A percentile compares a stretch with the other conserved stretches of the same genome.
Evolutionary conservation across 2,797 vertebrate species (phyloP).

Genomic region (Syndactyla subalaris): DNA sequence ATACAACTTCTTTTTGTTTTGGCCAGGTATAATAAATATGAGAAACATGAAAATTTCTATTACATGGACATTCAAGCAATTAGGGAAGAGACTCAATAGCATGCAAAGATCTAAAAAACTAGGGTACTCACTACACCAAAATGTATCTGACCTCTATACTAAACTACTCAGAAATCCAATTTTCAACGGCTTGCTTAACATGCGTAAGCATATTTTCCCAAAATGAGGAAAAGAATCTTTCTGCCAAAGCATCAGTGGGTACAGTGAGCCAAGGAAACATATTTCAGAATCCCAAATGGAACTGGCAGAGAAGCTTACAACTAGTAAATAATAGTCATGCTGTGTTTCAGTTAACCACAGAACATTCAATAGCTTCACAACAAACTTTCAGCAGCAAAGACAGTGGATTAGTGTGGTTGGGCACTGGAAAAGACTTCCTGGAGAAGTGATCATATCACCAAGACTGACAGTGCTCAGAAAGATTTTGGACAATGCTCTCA

Average conservation of each 20-base stretch:
- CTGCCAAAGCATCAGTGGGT: not conserved
- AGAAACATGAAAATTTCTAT: not conserved
- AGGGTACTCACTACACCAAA: not conserved
- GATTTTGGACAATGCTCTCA: not conserved
- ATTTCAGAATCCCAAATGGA: not conserved
- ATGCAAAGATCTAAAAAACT: not conserved
- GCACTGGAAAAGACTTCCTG: not conserved
- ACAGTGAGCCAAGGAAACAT: not conserved
- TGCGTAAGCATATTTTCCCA: not conserved
- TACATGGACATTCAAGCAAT: not conserved
- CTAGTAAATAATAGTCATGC: not conserved
- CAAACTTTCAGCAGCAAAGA: not conserved
- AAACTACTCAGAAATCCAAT: not conserved
- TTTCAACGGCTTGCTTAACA: not conserved
- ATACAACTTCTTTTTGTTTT: not conserved
- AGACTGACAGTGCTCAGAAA: not conserved
- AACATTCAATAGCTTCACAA: not conserved
- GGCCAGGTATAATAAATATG: not conserved
- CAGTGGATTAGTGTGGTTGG: not conserved
- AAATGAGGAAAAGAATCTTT: not conserved
- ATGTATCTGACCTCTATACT: not conserved
- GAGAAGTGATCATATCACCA: not conserved
- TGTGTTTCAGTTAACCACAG: not conserved
- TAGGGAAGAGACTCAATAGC: not conserved
- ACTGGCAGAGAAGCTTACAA: not conserved